Conservation (phyloP, 2,113 vertebrate species). For the Pangasianodon gigas region DNA sequence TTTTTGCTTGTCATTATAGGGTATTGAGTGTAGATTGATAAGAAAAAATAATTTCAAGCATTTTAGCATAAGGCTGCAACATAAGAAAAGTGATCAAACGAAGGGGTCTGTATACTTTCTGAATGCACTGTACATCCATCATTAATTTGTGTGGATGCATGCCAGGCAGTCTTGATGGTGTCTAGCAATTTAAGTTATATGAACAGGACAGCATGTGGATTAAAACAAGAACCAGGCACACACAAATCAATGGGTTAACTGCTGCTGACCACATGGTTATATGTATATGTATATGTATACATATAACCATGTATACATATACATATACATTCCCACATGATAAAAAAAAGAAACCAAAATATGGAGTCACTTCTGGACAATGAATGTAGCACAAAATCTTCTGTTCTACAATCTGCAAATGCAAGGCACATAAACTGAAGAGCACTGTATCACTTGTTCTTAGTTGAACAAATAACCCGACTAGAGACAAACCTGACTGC, state of each 20-base stretch:
- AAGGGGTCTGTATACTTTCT: too few species aligned
- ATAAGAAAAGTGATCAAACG: too few species aligned
- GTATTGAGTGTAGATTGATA: too few species aligned
- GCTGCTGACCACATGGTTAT: background rate
- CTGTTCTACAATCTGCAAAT: background rate
- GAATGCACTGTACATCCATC: background rate
- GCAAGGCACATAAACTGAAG: slow-evolving; percentile 24
- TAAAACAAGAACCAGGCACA: background rate
- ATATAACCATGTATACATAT: too few species aligned
- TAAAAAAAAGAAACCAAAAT: background rate
- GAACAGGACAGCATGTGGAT: background rate
- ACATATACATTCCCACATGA: too few species aligned
- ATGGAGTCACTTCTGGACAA: too few species aligned
- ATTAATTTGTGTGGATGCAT: background rate
- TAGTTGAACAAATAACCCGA: background rate
- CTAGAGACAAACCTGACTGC: background rate
- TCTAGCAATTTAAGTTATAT: background rate
- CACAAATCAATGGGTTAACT: background rate
- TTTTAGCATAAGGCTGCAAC: too few species aligned
- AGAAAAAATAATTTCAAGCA: too few species aligned
- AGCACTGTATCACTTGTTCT: background rate
- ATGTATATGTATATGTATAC: too few species aligned
- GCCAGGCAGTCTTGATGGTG: background rate
- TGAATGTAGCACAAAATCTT: too few species aligned
- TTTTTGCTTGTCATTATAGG: too few species aligned